These are phyloP conservation scores for Ctenicera cuprea DNA, from an alignment of 2,888 invertebrate genomes.

Conservation along the genomic window DNA sequence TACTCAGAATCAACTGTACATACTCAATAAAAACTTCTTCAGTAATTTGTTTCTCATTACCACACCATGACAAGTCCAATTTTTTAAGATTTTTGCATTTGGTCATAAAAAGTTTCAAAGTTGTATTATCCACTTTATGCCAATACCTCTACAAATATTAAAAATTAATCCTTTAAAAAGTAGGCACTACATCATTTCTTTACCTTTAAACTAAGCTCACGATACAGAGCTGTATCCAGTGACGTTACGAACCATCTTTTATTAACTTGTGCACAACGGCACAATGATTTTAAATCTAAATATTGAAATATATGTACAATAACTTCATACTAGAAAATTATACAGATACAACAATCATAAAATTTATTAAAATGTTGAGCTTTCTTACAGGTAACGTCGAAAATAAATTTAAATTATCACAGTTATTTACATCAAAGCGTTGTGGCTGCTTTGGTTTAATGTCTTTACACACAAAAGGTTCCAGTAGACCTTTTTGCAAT, in stretches of 20 bases:
- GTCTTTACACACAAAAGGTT: slow-evolving; percentile 38
- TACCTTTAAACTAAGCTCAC: slow-evolving; percentile 84
- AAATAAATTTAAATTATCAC: slow-evolving; percentile 55
- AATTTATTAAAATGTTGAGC: neutral
- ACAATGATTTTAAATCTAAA: slow-evolving; percentile 86
- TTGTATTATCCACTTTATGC: slow-evolving; percentile 81
- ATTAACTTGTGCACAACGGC: slow-evolving; percentile 85
- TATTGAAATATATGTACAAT: slow-evolving; percentile 86
- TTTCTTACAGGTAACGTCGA: slow-evolving; percentile 69
- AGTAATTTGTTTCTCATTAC: slow-evolving; percentile 74
- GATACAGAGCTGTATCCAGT: slow-evolving; percentile 85
- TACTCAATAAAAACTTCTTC: slow-evolving; percentile 69
- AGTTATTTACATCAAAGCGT: neutral
- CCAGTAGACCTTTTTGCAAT: slow-evolving; percentile 60
- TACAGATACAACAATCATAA: neutral
- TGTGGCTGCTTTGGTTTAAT: neutral
- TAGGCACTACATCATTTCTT: neutral
- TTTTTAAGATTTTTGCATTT: slow-evolving; percentile 84
- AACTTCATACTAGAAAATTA: slow-evolving; percentile 84
- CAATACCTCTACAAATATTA: slow-evolving; percentile 79
- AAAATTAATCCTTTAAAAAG: slow-evolving; percentile 38
- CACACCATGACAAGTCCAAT: slow-evolving; percentile 93
- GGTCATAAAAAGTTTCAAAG: slow-evolving; percentile 74
- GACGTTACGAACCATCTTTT: slow-evolving; percentile 83
- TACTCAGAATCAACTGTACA: too few species aligned